These are phyloP conservation scores for Lophius piscatorius DNA, from an alignment of 2,113 vertebrate species.

Conservation along the genomic window DNA sequence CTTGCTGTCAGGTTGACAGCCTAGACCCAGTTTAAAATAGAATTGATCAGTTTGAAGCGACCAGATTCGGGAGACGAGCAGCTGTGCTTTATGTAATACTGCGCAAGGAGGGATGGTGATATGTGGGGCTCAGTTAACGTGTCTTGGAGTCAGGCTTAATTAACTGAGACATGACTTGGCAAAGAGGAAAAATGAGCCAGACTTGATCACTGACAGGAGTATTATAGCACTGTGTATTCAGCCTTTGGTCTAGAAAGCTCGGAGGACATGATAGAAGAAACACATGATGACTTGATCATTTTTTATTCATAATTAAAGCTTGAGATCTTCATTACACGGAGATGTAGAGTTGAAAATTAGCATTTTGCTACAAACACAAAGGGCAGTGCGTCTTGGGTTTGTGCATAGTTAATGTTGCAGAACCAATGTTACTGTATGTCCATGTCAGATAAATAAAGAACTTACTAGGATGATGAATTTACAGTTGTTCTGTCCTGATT, in stretches of 20 bases:
- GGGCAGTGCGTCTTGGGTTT: no score
- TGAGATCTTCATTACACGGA: no score
- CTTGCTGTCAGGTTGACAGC: no score
- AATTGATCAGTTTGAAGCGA: conserved; percentile 29
- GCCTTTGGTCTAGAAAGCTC: background rate
- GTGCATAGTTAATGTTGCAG: no score
- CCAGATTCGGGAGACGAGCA: conserved; percentile 63
- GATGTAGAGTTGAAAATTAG: no score
- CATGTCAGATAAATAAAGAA: no score
- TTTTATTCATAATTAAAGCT: background rate
- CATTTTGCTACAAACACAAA: no score
- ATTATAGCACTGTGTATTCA: background rate
- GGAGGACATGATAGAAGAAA: background rate
- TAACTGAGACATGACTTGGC: conserved; percentile 58
- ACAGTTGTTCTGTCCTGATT: no score
- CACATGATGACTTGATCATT: background rate
- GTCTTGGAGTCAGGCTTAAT: conserved; percentile 35
- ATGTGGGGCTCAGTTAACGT: conserved; percentile 29
- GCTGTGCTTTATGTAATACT: conserved; percentile 76
- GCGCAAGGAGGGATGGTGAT: conserved; percentile 22
- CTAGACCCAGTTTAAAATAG: conserved; percentile 81
- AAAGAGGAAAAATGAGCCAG: conserved; percentile 15
- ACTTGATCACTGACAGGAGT: conserved; percentile 16
- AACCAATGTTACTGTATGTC: no score
- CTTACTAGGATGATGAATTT: no score